These are phyloP conservation scores for Drosophila elegans DNA, from an alignment of 1,140 invertebrate species.

Conservation along the genomic window DNA sequence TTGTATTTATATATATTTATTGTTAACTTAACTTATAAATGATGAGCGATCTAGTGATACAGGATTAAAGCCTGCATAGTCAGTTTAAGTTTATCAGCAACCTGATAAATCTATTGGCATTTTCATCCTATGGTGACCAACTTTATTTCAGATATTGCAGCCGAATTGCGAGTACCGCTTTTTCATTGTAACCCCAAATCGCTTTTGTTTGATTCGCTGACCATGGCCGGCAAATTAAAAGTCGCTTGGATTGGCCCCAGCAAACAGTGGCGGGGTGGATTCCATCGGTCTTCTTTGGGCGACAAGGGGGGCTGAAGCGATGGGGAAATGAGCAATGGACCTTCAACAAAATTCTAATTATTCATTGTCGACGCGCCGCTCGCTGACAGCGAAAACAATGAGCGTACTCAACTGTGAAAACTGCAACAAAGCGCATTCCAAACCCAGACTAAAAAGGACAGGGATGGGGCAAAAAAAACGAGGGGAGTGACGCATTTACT, in stretches of 20 bases:
- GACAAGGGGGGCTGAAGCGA: not conserved
- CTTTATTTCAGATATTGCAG: slow-evolving; percentile 1
- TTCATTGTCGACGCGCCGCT: slow-evolving; percentile 75
- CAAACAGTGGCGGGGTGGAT: slow-evolving; percentile 24
- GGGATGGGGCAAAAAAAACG: not conserved
- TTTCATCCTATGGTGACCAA: slow-evolving; percentile 3
- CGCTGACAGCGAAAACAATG: slow-evolving; percentile 79
- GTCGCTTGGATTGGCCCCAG: slow-evolving; percentile 44
- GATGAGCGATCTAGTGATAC: no score
- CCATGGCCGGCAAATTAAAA: slow-evolving; percentile 50
- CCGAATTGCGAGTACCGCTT: slow-evolving; percentile 8
- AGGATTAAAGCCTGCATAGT: no score
- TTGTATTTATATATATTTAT: no score
- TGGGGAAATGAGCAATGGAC: slow-evolving; percentile 53
- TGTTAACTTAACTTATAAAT: no score
- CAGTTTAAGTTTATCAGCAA: not conserved
- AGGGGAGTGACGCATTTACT: slow-evolving; percentile 49
- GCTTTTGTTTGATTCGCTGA: slow-evolving; percentile 40
- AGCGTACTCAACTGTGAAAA: slow-evolving; percentile 76
- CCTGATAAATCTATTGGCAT: slow-evolving; percentile 7
- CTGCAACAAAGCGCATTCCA: slow-evolving; percentile 79
- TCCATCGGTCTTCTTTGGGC: not conserved
- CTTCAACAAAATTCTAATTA: slow-evolving; percentile 75
- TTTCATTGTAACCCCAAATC: slow-evolving; percentile 13
- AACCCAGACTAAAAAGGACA: slow-evolving; percentile 27